Evolutionary conservation across 2,113 vertebrate genomes (phyloP).

Genomic region (Mastomys natalensis): DNA sequence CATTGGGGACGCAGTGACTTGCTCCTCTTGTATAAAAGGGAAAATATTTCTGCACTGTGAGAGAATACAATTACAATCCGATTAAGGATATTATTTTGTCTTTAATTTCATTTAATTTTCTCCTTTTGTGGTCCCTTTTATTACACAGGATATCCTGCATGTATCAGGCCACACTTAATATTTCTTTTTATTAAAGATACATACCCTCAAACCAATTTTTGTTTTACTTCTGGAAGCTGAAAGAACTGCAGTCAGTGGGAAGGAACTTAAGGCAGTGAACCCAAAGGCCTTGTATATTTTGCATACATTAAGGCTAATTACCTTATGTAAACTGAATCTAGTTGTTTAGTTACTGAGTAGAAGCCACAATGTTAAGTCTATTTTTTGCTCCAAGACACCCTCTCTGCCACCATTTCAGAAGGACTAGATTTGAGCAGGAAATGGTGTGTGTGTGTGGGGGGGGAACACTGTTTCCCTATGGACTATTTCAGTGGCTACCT

Average conservation of each 20-base stretch:
- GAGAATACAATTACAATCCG: constrained; percentile 21
- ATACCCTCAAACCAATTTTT: not conserved
- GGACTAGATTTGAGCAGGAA: not conserved
- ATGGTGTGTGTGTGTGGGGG: too few relatives aligned
- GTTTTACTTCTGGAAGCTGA: not conserved
- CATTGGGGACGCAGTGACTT: not conserved
- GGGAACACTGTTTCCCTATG: not conserved
- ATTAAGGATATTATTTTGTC: constrained; percentile 21
- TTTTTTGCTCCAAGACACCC: not conserved
- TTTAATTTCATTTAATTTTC: constrained; percentile 20
- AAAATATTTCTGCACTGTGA: not conserved
- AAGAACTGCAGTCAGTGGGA: not conserved
- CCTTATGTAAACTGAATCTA: constrained; percentile 8
- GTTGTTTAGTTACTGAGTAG: not conserved
- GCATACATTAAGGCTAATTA: not conserved
- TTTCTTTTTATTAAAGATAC: not conserved
- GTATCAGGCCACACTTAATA: not conserved
- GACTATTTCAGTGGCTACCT: not conserved
- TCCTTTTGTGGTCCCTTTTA: not conserved
- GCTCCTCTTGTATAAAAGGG: constrained; percentile 6
- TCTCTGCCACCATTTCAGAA: too few relatives aligned
- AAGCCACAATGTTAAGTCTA: not conserved
- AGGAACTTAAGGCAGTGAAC: not conserved
- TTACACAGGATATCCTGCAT: not conserved
- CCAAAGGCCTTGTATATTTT: not conserved